A percentile compares a stretch with the other conserved stretches of the same genome.
Evolutionary conservation across 2,888 invertebrate genomes (phyloP).

Genomic region (Volucella zonaria): DNA sequence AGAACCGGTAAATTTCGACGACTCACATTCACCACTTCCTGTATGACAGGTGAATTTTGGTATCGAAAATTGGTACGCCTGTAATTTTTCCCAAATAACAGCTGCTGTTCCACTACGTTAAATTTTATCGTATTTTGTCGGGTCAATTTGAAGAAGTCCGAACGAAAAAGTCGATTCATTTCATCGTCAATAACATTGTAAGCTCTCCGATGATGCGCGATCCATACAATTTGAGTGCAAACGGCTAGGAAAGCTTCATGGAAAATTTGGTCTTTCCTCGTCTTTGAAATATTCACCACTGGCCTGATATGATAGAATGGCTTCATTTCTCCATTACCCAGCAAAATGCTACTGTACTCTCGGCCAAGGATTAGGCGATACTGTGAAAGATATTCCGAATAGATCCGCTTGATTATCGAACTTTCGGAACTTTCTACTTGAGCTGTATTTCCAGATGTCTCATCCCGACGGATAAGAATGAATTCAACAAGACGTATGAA

Average conservation of each 20-base stretch:
- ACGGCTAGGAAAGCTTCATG: conserved; percentile 80
- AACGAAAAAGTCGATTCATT: conserved; percentile 81
- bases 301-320: conserved; percentile 79
- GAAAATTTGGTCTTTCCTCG: conserved; percentile 77
- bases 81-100: conserved; percentile 79
- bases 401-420: conserved; percentile 78
- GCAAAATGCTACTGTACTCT: conserved; percentile 79
- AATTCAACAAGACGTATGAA: conserved; percentile 81
- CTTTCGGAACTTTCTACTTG: conserved; percentile 79
- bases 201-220: conserved; percentile 79
- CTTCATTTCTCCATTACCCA: conserved; percentile 78
- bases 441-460: conserved; percentile 76
- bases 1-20: conserved; percentile 78
- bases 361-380: conserved; percentile 80
- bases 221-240: conserved; percentile 80
- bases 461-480: conserved; percentile 80
- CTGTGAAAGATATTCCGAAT: conserved; percentile 79
- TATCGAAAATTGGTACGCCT: conserved; percentile 78
- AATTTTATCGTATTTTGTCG: conserved; percentile 76
- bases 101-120: conserved; percentile 76
- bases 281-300: conserved; percentile 78
- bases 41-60: conserved; percentile 80
- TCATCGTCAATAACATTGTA: conserved; percentile 80
- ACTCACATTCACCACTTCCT: conserved; percentile 77
- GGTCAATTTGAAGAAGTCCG: conserved; percentile 79